A percentile compares a stretch with the other conserved stretches of the same genome.
Conservation (phyloP, 2,797 vertebrate species). For the Liasis olivaceus region DNA sequence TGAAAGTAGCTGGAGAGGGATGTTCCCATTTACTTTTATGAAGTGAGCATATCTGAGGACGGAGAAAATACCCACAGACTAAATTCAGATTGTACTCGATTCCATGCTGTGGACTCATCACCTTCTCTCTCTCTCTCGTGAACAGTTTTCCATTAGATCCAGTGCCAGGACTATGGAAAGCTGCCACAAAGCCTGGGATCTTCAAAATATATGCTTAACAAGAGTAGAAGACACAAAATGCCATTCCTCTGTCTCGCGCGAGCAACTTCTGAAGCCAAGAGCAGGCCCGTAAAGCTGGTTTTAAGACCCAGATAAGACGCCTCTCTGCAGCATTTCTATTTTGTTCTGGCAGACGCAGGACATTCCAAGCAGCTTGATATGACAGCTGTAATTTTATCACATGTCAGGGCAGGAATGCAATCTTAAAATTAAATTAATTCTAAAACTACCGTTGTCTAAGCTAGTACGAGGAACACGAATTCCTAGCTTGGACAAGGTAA, state of each 20-base stretch:
- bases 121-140: neutral
- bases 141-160: neutral
- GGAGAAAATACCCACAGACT: neutral
- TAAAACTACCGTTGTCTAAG: neutral
- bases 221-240: neutral
- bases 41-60: neutral
- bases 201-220: neutral
- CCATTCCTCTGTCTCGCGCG: neutral
- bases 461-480: neutral
- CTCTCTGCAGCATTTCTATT: neutral
- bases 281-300: neutral
- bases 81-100: neutral
- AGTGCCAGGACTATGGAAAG: neutral
- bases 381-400: neutral
- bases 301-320: neutral
- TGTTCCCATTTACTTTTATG: neutral
- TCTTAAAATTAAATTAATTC: neutral
- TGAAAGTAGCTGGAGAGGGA: neutral
- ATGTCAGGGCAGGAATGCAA: neutral
- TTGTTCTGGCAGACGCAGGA: neutral
- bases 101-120: neutral
- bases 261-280: neutral
- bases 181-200: neutral
- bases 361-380: neutral
- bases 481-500: neutral